Evolutionary conservation across 1,140 invertebrate species (phyloP), one percentile per base, ranked within the genome.

Genomic region (Drosophila punjabiensis): DNA sequence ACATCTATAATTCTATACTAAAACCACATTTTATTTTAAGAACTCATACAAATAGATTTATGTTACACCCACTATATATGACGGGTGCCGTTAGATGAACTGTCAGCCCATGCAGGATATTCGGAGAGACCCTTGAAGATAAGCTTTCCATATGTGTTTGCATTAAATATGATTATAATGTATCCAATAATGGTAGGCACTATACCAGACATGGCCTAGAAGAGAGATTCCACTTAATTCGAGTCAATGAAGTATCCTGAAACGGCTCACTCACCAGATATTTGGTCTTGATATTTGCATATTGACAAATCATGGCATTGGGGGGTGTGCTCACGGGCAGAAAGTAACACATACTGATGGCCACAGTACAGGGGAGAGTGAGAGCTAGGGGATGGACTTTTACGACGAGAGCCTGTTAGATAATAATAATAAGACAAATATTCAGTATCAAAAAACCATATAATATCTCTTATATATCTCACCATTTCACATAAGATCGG

Each of bases 231-330:
- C 10, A 28, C 0, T 14, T 68, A 24, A 39, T 24, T 20, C 11
- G n/a, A 6, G 5, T 5, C 16, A 2, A 9, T 14, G 0, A 3
- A 24, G 11, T n/a, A 32, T 37, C 14, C 1, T 13, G 9, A 32
- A 30, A 9, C 10, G n/a, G 6, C 39, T 5, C 14, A 62, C 69
- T 55, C 14, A 75, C 71, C 62, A 85, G n/a, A 70, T 85, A 76
- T 18, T 86, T 85, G 11, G 75, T 86, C 48, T 85, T 85, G n/a
- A 85, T 85, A 5, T 47, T 94, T 0, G 95, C 96, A 28, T 96
- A 96, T 0, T 96, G 96, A 48, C 97, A 96, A 1, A 97, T 96
- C 61, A 99, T 98, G 1, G 98, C 98, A 94, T 99, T 99, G 16
- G 98, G 98, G 5, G 98, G 98, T 0, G 96, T 96, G 39, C 94